A percentile compares a stretch with the other conserved stretches of the same genome.
Conservation (phyloP, 1,140 invertebrate genomes). For the Himalopsyche phryganea region DNA sequence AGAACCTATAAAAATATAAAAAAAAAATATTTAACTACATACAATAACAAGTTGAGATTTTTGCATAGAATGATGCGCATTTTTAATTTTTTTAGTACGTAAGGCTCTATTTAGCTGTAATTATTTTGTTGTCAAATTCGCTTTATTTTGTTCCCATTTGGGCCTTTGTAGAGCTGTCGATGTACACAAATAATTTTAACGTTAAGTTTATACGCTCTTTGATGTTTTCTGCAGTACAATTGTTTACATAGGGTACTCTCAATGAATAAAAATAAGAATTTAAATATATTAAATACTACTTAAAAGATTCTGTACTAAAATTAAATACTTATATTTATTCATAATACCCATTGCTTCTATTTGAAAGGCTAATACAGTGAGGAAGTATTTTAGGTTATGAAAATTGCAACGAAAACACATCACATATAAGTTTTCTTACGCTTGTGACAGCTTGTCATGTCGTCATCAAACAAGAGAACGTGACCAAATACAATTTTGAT, state of each 20-base stretch:
- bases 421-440: too few relatives aligned
- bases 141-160: conserved; percentile 2
- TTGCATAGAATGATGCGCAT: conserved; percentile 15
- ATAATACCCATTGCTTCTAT: too few relatives aligned
- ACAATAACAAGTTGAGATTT: conserved; percentile 1
- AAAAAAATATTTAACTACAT: conserved; percentile 7
- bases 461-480: too few relatives aligned
- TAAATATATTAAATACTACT: too few relatives aligned
- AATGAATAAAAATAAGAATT: neutral
- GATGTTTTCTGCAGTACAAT: conserved; percentile 4
- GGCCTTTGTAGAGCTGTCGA: conserved; percentile 10
- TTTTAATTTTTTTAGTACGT: conserved; percentile 15
- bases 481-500: too few relatives aligned
- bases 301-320: too few relatives aligned
- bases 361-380: too few relatives aligned
- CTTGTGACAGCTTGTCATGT: too few relatives aligned
- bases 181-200: conserved; percentile 15
- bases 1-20: conserved; percentile 9
- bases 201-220: conserved; percentile 22
- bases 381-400: too few relatives aligned
- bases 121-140: conserved; percentile 10
- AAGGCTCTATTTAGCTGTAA: conserved; percentile 15
- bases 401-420: too few relatives aligned
- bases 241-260: neutral
- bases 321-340: too few relatives aligned